Conservation (phyloP, 1,140 invertebrate species). For the Neodiprion lecontei region DNA sequence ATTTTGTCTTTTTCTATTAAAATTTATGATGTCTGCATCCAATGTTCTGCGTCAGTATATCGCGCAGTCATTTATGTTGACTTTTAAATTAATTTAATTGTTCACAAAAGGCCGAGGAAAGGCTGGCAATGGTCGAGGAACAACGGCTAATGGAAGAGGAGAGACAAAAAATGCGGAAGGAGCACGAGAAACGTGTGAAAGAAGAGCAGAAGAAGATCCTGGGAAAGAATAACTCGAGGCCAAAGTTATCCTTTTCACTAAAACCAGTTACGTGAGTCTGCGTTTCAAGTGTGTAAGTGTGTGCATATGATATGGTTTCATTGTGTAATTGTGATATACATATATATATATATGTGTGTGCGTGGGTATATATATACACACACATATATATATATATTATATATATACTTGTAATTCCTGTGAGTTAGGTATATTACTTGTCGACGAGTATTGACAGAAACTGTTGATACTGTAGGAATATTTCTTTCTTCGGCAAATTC, state of each 20-base stretch:
- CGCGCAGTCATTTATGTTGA: too few relatives aligned
- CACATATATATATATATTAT: too few relatives aligned
- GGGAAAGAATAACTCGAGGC: slow-evolving; percentile 96
- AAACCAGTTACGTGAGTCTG: slow-evolving; percentile 76
- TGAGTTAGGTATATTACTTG: background rate
- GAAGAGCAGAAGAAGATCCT: slow-evolving; percentile 97
- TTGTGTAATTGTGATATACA: background rate
- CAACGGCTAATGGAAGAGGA: slow-evolving; percentile 96
- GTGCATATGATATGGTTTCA: background rate
- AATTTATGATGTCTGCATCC: too few relatives aligned
- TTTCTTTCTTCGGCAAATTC: background rate
- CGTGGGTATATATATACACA: too few relatives aligned
- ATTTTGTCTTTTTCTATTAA: too few relatives aligned
- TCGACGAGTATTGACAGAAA: background rate
- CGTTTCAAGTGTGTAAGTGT: slow-evolving; percentile 27
- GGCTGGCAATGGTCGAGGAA: slow-evolving; percentile 95
- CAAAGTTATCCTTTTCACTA: slow-evolving; percentile 91
- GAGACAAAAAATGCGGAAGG: slow-evolving; percentile 88
- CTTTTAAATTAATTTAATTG: too few relatives aligned
- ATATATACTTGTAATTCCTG: slow-evolving; percentile 5
- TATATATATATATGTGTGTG: background rate
- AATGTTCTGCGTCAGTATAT: too few relatives aligned
- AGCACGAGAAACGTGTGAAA: slow-evolving; percentile 89
- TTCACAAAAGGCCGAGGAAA: slow-evolving; percentile 85
- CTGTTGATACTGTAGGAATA: background rate